Evolutionary conservation across 2,113 vertebrate species (phyloP).

Genomic region (Poeciliopsis prolifica): DNA sequence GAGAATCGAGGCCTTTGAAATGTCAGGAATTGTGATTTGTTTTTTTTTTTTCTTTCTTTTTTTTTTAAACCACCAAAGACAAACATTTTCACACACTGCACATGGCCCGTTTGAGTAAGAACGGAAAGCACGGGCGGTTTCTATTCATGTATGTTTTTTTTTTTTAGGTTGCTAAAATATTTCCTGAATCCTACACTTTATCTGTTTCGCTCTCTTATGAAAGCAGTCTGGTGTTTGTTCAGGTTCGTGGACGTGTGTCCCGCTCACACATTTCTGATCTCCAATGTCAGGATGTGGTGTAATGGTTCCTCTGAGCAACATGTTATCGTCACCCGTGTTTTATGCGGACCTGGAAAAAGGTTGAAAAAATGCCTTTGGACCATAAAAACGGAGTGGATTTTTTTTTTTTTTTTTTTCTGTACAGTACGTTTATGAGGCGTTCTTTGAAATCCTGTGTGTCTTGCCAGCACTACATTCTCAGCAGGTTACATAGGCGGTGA

Average conservation of each 20-base stretch:
- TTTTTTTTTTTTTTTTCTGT: slow-evolving; percentile 12
- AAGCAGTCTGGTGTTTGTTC: slow-evolving; percentile 33
- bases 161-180: neutral
- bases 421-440: slow-evolving; percentile 43
- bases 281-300: slow-evolving; percentile 34
- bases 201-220: neutral
- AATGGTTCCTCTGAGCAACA: slow-evolving; percentile 37
- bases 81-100: slow-evolving; percentile 12
- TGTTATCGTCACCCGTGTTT: slow-evolving; percentile 19
- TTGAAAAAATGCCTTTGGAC: slow-evolving; percentile 63
- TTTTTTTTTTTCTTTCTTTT: too few relatives aligned
- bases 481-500: slow-evolving; percentile 51
- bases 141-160: slow-evolving; percentile 9
- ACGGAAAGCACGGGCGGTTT: neutral
- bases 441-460: slow-evolving; percentile 47
- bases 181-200: slow-evolving; percentile 4
- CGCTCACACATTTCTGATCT: slow-evolving; percentile 21
- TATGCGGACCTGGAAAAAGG: neutral
- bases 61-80: slow-evolving; percentile 6
- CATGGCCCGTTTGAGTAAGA: neutral
- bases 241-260: slow-evolving; percentile 35
- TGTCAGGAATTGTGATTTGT: slow-evolving; percentile 19
- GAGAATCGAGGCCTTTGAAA: slow-evolving; percentile 10
- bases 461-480: slow-evolving; percentile 61
- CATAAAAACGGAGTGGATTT: slow-evolving; percentile 42